Evolutionary conservation across 2,113 vertebrate genomes (phyloP), one percentile per base, ranked within the genome.

Genomic region (Solea solea): DNA sequence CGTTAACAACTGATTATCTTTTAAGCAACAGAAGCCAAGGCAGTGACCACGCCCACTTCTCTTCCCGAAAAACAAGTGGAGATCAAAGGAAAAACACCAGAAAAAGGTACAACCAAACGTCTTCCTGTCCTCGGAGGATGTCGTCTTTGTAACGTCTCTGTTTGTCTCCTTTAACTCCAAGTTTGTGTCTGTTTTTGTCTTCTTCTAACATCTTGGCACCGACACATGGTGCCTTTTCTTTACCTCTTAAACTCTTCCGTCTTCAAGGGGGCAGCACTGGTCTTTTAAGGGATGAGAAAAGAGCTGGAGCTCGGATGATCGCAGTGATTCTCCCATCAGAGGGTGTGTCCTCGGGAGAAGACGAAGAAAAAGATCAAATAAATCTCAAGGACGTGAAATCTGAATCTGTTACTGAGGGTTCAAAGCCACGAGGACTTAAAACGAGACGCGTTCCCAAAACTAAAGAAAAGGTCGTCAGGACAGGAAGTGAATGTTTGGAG

Each of bases 171-270:
- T 67, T 87, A 85, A 89, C 68, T 52, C 51, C 41, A 72, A 60
- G 51, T 78, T 55, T 89, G 39, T 88, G 7, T 48, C 66, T 63
- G 21, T 64, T 60, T 70, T 54, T 77, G 9, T 59, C 7, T 59
- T 39, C 3, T 15, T 3, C 40, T 87, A 84, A 91, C 68, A 72
- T 89, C 89, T 92, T 90, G 86, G 85, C 72, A 78, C 79, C 56
- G 56, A 61, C 7, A 3, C 44, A 74, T 87, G 86, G 79, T 89
- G 86, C 85, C 74, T 79, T 84, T 39, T 86, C 70, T 87, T 92
- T 11, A 56, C 15, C 54, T 44, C 65, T 72, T 75, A 53, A 64
- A 70, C 42, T 60, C 42, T 60, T 74, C 12, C 49, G 67, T 49
- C 25, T 48, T 77, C 50, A 69, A 91, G 80, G n/a, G 1, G 5